Base-by-base conservation (phyloP, 2,888 invertebrate genomes). In the Ectobius pallidus region DNA sequence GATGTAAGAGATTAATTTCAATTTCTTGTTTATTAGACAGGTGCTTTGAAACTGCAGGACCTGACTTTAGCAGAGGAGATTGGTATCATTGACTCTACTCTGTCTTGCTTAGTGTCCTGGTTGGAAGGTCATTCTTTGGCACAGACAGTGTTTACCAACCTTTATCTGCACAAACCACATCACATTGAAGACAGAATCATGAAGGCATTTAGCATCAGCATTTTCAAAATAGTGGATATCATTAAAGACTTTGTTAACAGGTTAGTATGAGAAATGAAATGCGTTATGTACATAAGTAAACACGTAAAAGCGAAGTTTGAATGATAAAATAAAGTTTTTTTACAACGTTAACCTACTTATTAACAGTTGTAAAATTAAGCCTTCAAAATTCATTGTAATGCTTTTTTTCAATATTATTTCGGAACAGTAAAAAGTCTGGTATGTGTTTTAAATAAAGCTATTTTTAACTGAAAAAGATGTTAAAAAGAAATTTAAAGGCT, bases 91-190 rank as follows among this genome's bases (percentile, higher is more conserved):
- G 99, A 99, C 86, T 93, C 95, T 0, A 94, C 97, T 6, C 89
- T 95, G 80, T 92, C 97, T 0, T 96, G 97, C 81, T 87, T 99
- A 78, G 97, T 97, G 0, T 97, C 98, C 0, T 99, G 99, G 98
- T 83, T 99, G 18, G 98, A 99, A 83, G 99, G 99, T 0, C 95
- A 96, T 81, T 96, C 95, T 0, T 87, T 98, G 77, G 97, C 97
- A 6, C 98, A 99, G 85, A 99, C 99, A 1, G 93, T 99, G 9
- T 97, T 98, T 81, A 98, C 97, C 30, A 97, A 97, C 83, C 88
- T 98, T 27, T 99, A 98, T 82, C 85, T 97, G 44, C 97, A 99
- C 82, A 92, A 95, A 77, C 97, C 97, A 0, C 89, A 92, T 79
- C 87, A 90, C 74, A 94, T 98, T 75, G 86, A 90, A 77, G 95